phyloP scores from a whole-genome alignment of 2,888 invertebrate species.

The Agrypnus murinus region DNA sequence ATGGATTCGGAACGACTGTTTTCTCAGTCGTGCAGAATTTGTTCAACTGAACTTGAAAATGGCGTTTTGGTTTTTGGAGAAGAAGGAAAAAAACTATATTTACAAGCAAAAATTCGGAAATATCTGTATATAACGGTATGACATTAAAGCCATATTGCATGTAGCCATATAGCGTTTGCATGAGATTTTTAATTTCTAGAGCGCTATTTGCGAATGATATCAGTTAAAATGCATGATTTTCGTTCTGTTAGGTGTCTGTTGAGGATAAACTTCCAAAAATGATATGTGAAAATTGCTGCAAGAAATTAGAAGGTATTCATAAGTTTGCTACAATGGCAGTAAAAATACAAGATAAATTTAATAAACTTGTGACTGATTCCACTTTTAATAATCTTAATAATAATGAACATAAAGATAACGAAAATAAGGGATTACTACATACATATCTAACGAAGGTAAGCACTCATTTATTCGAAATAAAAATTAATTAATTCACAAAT shows the following conservation, averaged over 20 bases:
- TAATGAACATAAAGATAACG: conserved; percentile 67
- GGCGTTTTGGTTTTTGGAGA: conserved; percentile 79
- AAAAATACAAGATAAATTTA: conserved; percentile 77
- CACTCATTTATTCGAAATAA: background rate
- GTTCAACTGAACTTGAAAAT: conserved; percentile 76
- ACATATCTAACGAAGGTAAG: conserved; percentile 74
- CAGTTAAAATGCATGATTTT: conserved; percentile 33
- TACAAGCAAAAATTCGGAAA: conserved; percentile 80
- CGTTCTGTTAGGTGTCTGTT: conserved; percentile 74
- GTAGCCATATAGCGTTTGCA: conserved; percentile 33
- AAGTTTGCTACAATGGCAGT: conserved; percentile 80
- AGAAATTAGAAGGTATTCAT: conserved; percentile 79
- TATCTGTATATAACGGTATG: conserved; percentile 80
- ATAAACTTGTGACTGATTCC: conserved; percentile 63
- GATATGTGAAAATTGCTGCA: conserved; percentile 79
- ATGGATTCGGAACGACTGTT: conserved; percentile 62
- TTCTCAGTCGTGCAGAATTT: conserved; percentile 76
- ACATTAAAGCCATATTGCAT: conserved; percentile 56
- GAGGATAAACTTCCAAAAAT: conserved; percentile 81
- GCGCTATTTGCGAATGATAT: background rate
- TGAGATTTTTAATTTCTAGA: conserved; percentile 34
- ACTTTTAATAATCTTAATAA: conserved; percentile 59
- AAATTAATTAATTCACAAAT: background rate
- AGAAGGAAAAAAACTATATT: conserved; percentile 78
- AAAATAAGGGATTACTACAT: conserved; percentile 72